phyloP scores from a whole-genome alignment of 2,113 vertebrate species.

The Rhineura floridana region DNA sequence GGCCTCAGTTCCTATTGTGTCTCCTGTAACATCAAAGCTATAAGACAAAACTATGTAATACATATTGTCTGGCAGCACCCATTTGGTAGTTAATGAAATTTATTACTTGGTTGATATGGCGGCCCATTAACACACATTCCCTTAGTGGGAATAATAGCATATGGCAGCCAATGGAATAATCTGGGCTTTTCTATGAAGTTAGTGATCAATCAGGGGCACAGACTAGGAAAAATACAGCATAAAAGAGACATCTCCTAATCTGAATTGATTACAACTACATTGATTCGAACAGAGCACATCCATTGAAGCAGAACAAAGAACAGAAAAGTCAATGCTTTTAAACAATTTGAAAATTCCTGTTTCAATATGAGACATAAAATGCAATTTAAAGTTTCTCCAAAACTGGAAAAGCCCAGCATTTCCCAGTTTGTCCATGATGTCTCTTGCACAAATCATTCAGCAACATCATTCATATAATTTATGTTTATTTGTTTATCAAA shows the following conservation, averaged over 20 bases:
- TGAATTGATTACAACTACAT: neutral
- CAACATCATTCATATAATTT: neutral
- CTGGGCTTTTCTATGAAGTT: slow-evolving; percentile 1
- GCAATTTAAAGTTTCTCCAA: neutral
- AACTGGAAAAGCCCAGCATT: neutral
- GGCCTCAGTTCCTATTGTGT: too few species aligned
- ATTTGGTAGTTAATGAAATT: neutral
- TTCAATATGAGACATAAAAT: neutral
- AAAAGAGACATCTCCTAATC: neutral
- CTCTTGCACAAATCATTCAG: slow-evolving; percentile 7
- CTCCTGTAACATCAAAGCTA: too few species aligned
- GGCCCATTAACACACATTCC: too few species aligned
- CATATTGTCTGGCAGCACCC: neutral
- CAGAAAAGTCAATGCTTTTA: neutral
- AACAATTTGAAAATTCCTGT: neutral
- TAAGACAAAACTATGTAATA: neutral
- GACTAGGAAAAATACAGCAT: neutral
- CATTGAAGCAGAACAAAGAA: neutral
- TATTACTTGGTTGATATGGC: too few species aligned
- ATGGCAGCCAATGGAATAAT: neutral
- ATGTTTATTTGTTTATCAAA: neutral
- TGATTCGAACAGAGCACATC: neutral
- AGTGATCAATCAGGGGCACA: neutral
- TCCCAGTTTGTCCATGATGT: neutral
- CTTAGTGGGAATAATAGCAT: neutral